Conservation (phyloP, 2,797 vertebrate species). For the Lates japonicus region DNA sequence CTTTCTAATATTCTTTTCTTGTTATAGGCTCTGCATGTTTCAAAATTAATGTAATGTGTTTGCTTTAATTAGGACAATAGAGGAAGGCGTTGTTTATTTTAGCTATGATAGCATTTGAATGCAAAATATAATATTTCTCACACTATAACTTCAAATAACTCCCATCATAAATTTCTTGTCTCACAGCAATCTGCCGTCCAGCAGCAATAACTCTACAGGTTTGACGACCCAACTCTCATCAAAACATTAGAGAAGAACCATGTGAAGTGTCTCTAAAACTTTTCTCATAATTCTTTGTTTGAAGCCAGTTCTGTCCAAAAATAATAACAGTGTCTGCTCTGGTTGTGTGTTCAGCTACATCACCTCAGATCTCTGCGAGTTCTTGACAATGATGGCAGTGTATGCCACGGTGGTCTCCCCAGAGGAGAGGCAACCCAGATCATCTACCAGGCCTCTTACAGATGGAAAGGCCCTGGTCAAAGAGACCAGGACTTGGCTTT, state of each 20-base stretch:
- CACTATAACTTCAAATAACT: neutral
- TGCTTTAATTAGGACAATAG: conserved; percentile 7
- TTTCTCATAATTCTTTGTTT: neutral
- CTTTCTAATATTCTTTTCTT: conserved; percentile 16
- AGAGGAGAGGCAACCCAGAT: conserved; percentile 92
- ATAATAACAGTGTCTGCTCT: neutral
- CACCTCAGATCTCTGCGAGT: conserved; percentile 95
- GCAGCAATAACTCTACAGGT: conserved; percentile 92
- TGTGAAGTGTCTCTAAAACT: conserved; percentile 75
- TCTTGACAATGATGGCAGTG: conserved; percentile 96
- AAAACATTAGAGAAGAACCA: conserved; percentile 96
- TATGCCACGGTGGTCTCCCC: conserved; percentile 98
- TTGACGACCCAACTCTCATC: conserved; percentile 95
- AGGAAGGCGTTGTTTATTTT: neutral
- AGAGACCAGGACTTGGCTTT: conserved; percentile 96
- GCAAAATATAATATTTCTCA: neutral
- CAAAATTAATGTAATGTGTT: neutral
- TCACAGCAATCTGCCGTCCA: conserved; percentile 90
- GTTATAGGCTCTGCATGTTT: conserved; percentile 15
- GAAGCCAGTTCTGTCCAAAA: neutral
- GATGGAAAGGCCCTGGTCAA: conserved; percentile 97
- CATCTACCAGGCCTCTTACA: conserved; percentile 97
- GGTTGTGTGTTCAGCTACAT: conserved; percentile 87
- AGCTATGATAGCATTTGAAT: neutral
- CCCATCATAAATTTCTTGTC: neutral